These are phyloP conservation scores for Herminia tarsipennalis DNA, from an alignment of 2,888 invertebrate genomes.

Conservation along the genomic window DNA sequence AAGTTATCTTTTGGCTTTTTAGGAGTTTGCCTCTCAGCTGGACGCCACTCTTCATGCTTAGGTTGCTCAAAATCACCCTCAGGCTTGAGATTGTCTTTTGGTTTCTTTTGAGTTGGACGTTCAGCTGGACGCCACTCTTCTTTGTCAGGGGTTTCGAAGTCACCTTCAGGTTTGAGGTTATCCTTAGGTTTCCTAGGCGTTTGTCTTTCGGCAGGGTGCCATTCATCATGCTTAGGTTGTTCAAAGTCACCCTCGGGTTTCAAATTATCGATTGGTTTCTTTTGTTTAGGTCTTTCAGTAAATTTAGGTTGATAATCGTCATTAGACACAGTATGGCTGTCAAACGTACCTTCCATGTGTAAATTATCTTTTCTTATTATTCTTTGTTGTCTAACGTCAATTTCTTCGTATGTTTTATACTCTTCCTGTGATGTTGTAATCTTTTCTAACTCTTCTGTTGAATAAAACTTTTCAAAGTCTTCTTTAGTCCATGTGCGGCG, in stretches of 20 bases:
- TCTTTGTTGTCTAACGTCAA: slow-evolving; percentile 77
- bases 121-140: slow-evolving; percentile 79
- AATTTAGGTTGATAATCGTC: slow-evolving; percentile 67
- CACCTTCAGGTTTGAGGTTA: slow-evolving; percentile 85
- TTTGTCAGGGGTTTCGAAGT: slow-evolving; percentile 65
- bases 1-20: slow-evolving; percentile 82
- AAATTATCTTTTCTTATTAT: slow-evolving; percentile 80
- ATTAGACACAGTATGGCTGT: slow-evolving; percentile 73
- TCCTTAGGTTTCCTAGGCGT: slow-evolving; percentile 82
- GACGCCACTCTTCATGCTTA: slow-evolving; percentile 68
- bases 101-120: slow-evolving; percentile 80
- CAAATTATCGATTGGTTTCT: slow-evolving; percentile 85
- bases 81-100: slow-evolving; percentile 84
- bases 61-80: slow-evolving; percentile 86
- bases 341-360: slow-evolving; percentile 80
- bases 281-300: slow-evolving; percentile 78
- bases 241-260: slow-evolving; percentile 84
- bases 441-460: slow-evolving; percentile 82
- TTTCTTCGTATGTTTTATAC: slow-evolving; percentile 86
- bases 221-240: slow-evolving; percentile 68
- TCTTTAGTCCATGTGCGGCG: slow-evolving; percentile 90
- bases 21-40: slow-evolving; percentile 61
- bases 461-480: slow-evolving; percentile 89
- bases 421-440: slow-evolving; percentile 89
- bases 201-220: slow-evolving; percentile 73